Percentiles rank a stretch among this genome's conserved stretches.
Conservation (phyloP, 2,888 invertebrate species). For the Nematopogon swammerdamellus region DNA sequence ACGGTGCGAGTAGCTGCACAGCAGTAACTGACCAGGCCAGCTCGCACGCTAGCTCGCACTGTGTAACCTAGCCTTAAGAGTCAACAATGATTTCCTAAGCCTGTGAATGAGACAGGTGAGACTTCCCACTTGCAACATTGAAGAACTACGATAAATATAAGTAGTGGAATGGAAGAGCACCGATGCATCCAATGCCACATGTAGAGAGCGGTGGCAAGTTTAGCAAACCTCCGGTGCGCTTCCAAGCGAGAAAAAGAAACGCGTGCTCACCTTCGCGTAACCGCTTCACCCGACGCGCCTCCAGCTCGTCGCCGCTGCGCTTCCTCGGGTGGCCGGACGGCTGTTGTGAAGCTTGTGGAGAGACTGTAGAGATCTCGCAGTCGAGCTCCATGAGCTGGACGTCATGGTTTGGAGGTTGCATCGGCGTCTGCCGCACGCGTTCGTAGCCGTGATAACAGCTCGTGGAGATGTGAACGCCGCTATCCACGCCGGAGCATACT, state of each 20-base stretch:
- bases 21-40: too few relatives aligned
- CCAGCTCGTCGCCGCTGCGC: conserved; percentile 34
- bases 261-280: conserved; percentile 40
- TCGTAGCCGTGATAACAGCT: conserved; percentile 50
- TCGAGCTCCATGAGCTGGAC: conserved; percentile 20
- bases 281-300: conserved; percentile 36
- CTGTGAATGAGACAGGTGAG: background rate
- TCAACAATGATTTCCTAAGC: too few relatives aligned
- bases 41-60: too few relatives aligned
- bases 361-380: conserved; percentile 40
- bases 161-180: background rate
- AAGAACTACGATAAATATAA: too few relatives aligned
- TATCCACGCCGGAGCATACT: conserved; percentile 33
- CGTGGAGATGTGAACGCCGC: conserved; percentile 41
- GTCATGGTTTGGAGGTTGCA: conserved; percentile 20
- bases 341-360: conserved; percentile 14
- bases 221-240: background rate
- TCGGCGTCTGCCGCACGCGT: conserved; percentile 24
- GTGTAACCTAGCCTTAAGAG: too few relatives aligned
- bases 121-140: conserved; percentile 1
- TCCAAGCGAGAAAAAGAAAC: conserved; percentile 10
- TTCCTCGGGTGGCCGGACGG: conserved; percentile 27
- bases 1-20: too few relatives aligned
- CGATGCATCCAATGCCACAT: background rate
- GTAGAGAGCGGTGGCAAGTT: background rate